Evolutionary conservation across 2,113 vertebrate species (phyloP).

Genomic region (Elaphurus davidianus): DNA sequence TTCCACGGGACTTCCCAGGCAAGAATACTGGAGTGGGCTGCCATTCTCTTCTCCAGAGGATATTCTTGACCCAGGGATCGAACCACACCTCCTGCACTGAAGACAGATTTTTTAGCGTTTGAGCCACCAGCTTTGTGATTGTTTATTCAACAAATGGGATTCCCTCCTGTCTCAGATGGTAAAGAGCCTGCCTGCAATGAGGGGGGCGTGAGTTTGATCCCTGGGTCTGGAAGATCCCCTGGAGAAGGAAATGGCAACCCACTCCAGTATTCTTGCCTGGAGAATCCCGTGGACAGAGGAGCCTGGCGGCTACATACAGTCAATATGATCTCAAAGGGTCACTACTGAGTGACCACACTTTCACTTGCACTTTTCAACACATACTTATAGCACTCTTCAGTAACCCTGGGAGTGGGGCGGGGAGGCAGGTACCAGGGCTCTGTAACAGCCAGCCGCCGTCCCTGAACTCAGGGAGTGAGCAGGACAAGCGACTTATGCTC

Average conservation of each 20-base stretch:
- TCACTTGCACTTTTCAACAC: neutral
- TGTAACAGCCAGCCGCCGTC: neutral
- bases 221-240: neutral
- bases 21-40: neutral
- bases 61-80: accelerated
- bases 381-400: neutral
- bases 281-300: neutral
- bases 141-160: neutral
- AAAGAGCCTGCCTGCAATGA: neutral
- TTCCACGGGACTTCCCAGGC: neutral
- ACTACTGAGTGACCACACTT: neutral
- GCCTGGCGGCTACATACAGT: neutral
- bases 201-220: neutral
- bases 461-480: neutral
- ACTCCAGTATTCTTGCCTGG: neutral
- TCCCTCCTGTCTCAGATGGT: neutral
- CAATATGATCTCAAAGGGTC: neutral
- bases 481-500: neutral
- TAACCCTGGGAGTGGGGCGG: neutral
- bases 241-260: neutral
- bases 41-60: neutral
- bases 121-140: neutral
- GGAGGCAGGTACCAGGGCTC: too few relatives aligned
- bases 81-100: neutral
- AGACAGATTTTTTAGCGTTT: neutral